These are phyloP conservation scores for Callosobruchus maculatus DNA, from an alignment of 2,888 invertebrate genomes.

Conservation along the genomic window DNA sequence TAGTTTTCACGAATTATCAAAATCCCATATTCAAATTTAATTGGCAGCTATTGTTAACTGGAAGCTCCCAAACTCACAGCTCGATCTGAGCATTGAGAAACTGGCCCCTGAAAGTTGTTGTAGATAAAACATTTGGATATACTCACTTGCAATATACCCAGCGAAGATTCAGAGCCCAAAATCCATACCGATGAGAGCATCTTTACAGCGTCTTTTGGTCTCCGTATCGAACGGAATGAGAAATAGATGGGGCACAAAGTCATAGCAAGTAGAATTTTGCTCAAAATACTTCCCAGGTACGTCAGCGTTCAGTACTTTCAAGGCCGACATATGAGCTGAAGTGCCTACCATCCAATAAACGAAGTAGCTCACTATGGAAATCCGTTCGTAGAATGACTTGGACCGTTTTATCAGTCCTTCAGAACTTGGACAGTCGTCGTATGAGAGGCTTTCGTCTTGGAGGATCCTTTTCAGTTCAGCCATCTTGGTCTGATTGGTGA, in stretches of 20 bases:
- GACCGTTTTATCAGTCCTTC: background rate
- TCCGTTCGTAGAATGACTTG: background rate
- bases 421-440: background rate
- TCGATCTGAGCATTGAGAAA: too few relatives aligned
- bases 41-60: too few relatives aligned
- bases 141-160: background rate
- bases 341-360: conserved; percentile 1
- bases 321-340: background rate
- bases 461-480: background rate
- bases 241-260: conserved; percentile 1
- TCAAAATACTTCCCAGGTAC: background rate
- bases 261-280: conserved; percentile 1
- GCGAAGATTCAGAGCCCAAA: background rate
- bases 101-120: too few relatives aligned
- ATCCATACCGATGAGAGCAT: background rate
- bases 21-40: too few relatives aligned
- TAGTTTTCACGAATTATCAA: too few relatives aligned
- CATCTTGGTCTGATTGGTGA: background rate
- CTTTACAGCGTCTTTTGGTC: conserved; percentile 1
- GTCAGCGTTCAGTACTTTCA: background rate
- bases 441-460: background rate
- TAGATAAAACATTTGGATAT: too few relatives aligned
- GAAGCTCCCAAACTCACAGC: too few relatives aligned
- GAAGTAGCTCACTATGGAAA: background rate
- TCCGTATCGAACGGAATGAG: conserved; percentile 2